These are phyloP conservation scores for Bombus difficillimus DNA, from an alignment of 1,140 invertebrate genomes.

Conservation along the genomic window DNA sequence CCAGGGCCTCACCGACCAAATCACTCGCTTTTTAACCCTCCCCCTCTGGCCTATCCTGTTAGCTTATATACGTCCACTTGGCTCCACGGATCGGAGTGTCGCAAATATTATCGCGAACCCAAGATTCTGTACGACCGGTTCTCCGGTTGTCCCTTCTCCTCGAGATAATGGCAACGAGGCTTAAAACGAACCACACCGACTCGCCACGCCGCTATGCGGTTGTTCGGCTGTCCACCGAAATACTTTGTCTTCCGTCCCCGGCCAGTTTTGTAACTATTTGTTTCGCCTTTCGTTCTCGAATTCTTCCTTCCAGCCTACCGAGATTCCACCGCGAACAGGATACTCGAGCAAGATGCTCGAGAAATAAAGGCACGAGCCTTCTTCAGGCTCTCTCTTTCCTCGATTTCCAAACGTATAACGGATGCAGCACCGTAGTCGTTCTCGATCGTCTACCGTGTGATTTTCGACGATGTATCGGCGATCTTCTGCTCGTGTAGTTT, in stretches of 20 bases:
- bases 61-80: constrained; percentile 1
- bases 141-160: neutral
- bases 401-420: neutral
- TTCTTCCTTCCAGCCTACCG: constrained; percentile 2
- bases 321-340: constrained; percentile 11
- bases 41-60: constrained; percentile 27
- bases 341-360: neutral
- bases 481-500: neutral
- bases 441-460: neutral
- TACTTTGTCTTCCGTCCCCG: constrained; percentile 45
- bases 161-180: constrained; percentile 51
- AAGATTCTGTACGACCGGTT: constrained; percentile 56
- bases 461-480: neutral
- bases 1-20: constrained; percentile 31
- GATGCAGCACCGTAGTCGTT: neutral
- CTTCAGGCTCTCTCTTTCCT: neutral
- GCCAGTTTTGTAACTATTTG: constrained; percentile 53
- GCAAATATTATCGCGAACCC: constrained; percentile 58
- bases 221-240: constrained; percentile 24
- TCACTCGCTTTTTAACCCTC: constrained; percentile 53
- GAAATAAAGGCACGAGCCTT: constrained; percentile 6
- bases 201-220: neutral
- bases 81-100: constrained; percentile 19
- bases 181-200: constrained; percentile 19
- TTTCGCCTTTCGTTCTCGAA: constrained; percentile 23